Percentiles rank a stretch among this genome's conserved stretches.
Conservation (phyloP, 2,113 vertebrate genomes). For the Brienomyrus longianalis region DNA sequence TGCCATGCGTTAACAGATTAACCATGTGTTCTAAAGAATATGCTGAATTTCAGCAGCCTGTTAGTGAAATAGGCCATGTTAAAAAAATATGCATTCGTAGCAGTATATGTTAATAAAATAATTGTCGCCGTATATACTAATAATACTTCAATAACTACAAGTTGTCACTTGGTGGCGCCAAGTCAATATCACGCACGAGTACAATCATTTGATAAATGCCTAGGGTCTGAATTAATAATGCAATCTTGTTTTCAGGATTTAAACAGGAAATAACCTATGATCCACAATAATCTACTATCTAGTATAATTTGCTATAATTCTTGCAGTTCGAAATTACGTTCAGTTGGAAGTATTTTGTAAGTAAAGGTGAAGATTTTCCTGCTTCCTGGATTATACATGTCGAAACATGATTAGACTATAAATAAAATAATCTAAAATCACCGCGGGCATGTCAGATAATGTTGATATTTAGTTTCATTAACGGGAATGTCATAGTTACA, state of each 20-base stretch:
- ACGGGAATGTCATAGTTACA: too few relatives aligned
- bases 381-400: neutral
- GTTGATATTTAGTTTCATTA: neutral
- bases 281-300: neutral
- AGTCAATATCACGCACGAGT: neutral
- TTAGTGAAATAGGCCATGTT: neutral
- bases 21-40: neutral
- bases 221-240: neutral
- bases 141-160: neutral
- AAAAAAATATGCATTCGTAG: neutral
- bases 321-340: neutral
- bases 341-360: neutral
- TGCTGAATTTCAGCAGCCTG: neutral
- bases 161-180: constrained; percentile 46
- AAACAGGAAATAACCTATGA: neutral
- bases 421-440: neutral
- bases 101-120: neutral
- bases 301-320: neutral
- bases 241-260: neutral
- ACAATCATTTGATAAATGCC: neutral
- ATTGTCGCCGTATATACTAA: neutral
- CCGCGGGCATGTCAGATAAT: neutral
- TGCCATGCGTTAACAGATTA: neutral
- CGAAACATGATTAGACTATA: neutral
- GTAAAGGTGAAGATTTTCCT: neutral